A percentile compares a stretch with the other conserved stretches of the same genome.
Evolutionary conservation across 2,888 invertebrate species (phyloP).

Genomic region (Creontiades dilutus): DNA sequence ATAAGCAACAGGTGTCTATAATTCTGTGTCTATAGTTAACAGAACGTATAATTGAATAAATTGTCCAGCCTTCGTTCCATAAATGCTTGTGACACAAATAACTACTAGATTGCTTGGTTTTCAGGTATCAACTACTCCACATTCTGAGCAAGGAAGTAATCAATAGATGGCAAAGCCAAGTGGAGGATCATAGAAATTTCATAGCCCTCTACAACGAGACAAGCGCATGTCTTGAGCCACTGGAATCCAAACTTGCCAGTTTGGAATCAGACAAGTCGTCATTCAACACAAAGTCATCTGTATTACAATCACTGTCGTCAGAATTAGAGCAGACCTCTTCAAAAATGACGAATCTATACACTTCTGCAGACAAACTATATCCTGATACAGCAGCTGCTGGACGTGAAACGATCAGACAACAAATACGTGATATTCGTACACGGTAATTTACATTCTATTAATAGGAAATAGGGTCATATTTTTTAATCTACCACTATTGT

Average conservation of each 20-base stretch:
- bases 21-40: constrained; percentile 15
- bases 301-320: constrained; percentile 85
- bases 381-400: constrained; percentile 95
- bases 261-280: constrained; percentile 83
- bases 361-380: constrained; percentile 92
- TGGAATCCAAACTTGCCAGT: constrained; percentile 85
- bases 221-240: constrained; percentile 87
- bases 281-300: constrained; percentile 83
- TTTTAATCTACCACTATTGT: too few relatives aligned
- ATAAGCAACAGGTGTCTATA: constrained; percentile 85
- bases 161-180: constrained; percentile 89
- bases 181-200: constrained; percentile 90
- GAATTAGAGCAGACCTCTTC: constrained; percentile 90
- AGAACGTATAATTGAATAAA: background rate
- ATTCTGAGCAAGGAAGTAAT: constrained; percentile 91
- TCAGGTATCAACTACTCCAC: constrained; percentile 86
- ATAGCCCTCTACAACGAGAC: constrained; percentile 87
- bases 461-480: too few relatives aligned
- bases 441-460: constrained; percentile 76
- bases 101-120: background rate
- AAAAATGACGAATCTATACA: constrained; percentile 84
- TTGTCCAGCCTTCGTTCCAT: too few relatives aligned
- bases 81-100: too few relatives aligned
- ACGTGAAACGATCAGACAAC: constrained; percentile 91
- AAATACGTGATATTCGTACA: constrained; percentile 88